Percentiles rank a stretch among this genome's conserved stretches.
Conservation (phyloP, 1,140 invertebrate species). For the Luehdorfia chinensis region DNA sequence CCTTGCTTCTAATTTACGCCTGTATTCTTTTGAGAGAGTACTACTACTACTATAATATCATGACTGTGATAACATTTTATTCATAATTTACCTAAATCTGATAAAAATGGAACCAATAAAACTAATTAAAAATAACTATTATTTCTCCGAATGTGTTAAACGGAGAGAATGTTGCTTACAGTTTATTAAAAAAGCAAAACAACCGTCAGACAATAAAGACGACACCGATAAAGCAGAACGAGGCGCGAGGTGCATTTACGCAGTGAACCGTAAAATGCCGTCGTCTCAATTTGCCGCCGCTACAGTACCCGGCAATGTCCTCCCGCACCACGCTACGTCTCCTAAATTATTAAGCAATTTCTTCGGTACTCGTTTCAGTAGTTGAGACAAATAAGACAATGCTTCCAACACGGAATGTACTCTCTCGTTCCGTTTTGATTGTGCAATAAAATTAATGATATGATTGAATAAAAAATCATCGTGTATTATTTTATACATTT, state of each 20-base stretch:
- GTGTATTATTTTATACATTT: no score
- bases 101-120: no score
- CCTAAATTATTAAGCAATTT: constrained; percentile 55
- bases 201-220: constrained; percentile 41
- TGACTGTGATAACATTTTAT: no score
- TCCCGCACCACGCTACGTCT: constrained; percentile 41
- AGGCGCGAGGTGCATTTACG: constrained; percentile 48
- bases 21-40: no score
- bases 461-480: no score
- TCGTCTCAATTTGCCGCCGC: constrained; percentile 61
- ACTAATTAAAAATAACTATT: no score
- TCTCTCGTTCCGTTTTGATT: not conserved
- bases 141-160: no score
- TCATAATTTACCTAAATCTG: no score
- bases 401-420: not conserved
- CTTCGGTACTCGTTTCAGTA: constrained; percentile 27
- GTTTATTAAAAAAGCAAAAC: no score
- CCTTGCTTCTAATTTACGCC: no score
- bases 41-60: no score
- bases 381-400: constrained; percentile 3
- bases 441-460: not conserved
- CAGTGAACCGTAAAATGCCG: constrained; percentile 63
- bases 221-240: constrained; percentile 39
- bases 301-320: constrained; percentile 38
- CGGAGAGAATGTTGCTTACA: no score